Evolutionary conservation across 2,888 invertebrate species (phyloP), one percentile per base, ranked within the genome.

Genomic region (Himalopsyche japonica): DNA sequence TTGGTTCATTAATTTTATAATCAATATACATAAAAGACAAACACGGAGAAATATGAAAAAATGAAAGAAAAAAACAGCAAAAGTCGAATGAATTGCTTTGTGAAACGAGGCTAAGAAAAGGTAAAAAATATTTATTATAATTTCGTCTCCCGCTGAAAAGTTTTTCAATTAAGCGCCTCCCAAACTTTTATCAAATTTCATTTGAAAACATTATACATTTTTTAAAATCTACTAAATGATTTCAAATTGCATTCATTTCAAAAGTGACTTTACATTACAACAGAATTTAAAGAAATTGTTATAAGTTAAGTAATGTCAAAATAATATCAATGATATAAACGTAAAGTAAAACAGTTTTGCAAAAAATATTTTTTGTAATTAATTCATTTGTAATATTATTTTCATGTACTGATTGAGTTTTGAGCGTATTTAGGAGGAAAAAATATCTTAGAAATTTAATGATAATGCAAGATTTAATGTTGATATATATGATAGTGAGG

Each of bases 101-200:
- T 34, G 37, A 78, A 43, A 37, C 37, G 3, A 8, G 20, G 27
- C 20, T 18, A 6, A 20, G 76, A 49, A 76, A 80, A 80, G 64
- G 76, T 84, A 47, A 78, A 77, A 81, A 79, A 85, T 86, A 84
- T 86, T 84, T 86, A 86, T 82, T 84, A 84, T 86, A 86, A 84
- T 86, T 86, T 86, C 86, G 83, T 84, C 84, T 86, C 48, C 76
- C 57, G 64, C 76, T 82, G 76, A 49, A 76, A 86, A 86, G 86
- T 86, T 86, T 82, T 83, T 79, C 86, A 78, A 86, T 86, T 86
- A 84, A 82, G 79, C 37, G 82, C 18, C 48, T 80, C 30, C 10
- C 32, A 32, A 82, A 82, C 49, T 82, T 82, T 82, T 82, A 47
- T 37, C 49, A 24, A 48, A 34, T 82, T 78, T 77, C 20, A 37